phyloP scores from a whole-genome alignment of 2,888 invertebrate genomes.

The Charanyca ferruginea region DNA sequence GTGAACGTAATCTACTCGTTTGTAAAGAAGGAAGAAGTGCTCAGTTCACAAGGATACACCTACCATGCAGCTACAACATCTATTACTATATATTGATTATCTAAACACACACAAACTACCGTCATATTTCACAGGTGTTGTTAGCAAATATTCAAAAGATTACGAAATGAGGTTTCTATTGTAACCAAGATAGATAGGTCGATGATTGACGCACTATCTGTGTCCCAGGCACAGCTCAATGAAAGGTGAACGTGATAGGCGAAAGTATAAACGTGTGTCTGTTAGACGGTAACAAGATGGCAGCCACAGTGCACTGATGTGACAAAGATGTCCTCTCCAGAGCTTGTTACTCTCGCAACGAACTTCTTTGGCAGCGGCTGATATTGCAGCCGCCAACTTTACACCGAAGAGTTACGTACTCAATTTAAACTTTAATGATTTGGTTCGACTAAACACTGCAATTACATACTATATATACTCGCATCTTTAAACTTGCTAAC shows the following conservation, averaged over 20 bases:
- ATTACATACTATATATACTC: not conserved
- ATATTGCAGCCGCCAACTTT: slow-evolving; percentile 27
- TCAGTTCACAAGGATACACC: slow-evolving; percentile 73
- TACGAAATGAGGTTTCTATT: not conserved
- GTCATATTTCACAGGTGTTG: slow-evolving; percentile 52
- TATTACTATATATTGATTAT: slow-evolving; percentile 76
- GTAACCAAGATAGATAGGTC: too few relatives aligned
- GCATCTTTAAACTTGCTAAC: not conserved
- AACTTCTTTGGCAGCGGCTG: slow-evolving; percentile 44
- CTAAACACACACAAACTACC: slow-evolving; percentile 60
- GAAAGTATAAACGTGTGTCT: not conserved
- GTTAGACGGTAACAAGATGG: not conserved
- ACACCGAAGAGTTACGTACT: slow-evolving; percentile 10
- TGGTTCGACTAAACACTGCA: slow-evolving; percentile 12
- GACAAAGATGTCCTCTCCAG: not conserved
- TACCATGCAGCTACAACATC: slow-evolving; percentile 84
- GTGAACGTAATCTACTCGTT: slow-evolving; percentile 55
- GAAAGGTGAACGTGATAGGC: not conserved
- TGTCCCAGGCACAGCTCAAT: not conserved
- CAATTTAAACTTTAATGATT: slow-evolving; percentile 25
- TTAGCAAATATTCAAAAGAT: not conserved
- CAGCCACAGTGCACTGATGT: not conserved
- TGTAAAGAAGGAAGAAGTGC: slow-evolving; percentile 72
- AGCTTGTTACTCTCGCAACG: slow-evolving; percentile 9
- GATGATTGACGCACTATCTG: not conserved